Conservation (phyloP, 2,888 invertebrate species). For the Unio pictorum region DNA sequence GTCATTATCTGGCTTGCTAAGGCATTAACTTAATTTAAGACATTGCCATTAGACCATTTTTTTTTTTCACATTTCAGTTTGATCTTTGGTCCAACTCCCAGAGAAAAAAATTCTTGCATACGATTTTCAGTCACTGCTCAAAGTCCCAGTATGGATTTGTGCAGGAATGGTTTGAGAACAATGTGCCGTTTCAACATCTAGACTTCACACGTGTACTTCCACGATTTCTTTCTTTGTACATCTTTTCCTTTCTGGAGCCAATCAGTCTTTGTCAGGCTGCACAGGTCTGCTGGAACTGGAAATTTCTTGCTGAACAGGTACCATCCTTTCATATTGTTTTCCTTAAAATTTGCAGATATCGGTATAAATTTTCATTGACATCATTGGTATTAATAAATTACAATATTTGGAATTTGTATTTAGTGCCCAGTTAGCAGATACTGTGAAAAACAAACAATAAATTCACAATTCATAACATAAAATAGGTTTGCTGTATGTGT, state of each 20-base stretch:
- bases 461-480: no score
- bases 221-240: constrained; percentile 64
- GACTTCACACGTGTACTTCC: constrained; percentile 68
- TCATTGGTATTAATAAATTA: no score
- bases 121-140: constrained; percentile 62
- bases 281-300: constrained; percentile 70
- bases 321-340: background rate
- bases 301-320: constrained; percentile 69
- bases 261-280: constrained; percentile 65
- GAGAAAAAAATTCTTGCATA: constrained; percentile 64
- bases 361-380: no score
- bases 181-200: constrained; percentile 62
- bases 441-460: no score
- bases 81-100: constrained; percentile 71
- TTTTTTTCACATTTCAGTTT: constrained; percentile 55
- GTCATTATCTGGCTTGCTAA: no score
- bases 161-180: constrained; percentile 66
- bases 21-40: no score
- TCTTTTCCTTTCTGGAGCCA: constrained; percentile 70
- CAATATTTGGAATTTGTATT: no score
- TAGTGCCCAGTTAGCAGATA: no score
- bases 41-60: background rate
- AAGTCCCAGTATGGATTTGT: constrained; percentile 64
- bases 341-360: no score
- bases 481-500: no score